Evolutionary conservation across 2,113 vertebrate species (phyloP).

Genomic region (Dipodomys stephensi): DNA sequence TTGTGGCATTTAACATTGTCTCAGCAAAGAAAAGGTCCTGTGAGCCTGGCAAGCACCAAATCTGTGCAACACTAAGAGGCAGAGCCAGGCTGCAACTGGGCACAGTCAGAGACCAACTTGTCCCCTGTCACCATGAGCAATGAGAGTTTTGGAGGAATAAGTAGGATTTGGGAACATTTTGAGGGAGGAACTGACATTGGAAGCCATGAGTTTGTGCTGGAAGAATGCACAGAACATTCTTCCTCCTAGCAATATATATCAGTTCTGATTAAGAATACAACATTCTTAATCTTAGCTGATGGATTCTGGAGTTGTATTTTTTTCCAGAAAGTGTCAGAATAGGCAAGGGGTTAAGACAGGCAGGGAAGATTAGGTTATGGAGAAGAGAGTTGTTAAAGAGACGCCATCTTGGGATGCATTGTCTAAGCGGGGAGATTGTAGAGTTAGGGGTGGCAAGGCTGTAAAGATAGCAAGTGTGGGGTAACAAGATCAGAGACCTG

Average conservation of each 20-base stretch:
- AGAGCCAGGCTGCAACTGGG: background rate
- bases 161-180: background rate
- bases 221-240: background rate
- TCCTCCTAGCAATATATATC: background rate
- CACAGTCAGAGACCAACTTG: too few relatives aligned
- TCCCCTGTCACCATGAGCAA: background rate
- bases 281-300: too few relatives aligned
- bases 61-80: rapidly evolving
- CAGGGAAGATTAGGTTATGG: background rate
- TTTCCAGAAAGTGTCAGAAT: background rate
- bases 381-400: background rate
- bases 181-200: background rate
- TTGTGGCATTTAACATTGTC: background rate
- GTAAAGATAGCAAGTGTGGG: background rate
- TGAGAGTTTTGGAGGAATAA: background rate
- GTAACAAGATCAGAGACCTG: background rate
- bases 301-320: background rate
- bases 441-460: background rate
- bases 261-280: background rate
- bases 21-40: background rate
- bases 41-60: background rate
- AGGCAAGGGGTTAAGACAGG: background rate
- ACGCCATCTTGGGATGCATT: too few relatives aligned
- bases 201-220: background rate
- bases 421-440: background rate